phyloP scores from a whole-genome alignment of 2,113 vertebrate species.

The Arvicanthis niloticus region DNA sequence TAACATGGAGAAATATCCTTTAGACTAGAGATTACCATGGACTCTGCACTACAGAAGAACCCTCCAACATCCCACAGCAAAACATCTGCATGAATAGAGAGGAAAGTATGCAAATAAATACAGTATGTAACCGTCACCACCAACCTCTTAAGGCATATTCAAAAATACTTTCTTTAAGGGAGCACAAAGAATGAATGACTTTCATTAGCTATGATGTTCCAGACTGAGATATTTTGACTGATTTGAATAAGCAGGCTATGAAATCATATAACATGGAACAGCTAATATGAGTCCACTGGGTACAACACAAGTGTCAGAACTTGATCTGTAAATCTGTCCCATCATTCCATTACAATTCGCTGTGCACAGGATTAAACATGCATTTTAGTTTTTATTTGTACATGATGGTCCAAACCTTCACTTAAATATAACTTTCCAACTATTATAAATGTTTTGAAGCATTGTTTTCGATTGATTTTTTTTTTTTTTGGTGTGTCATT shows the following conservation, averaged over 20 bases:
- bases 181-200: constrained; percentile 72
- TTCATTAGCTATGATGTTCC: constrained; percentile 76
- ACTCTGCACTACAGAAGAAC: neutral
- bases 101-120: constrained; percentile 74
- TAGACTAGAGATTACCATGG: neutral
- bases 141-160: constrained; percentile 75
- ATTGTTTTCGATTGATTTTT: constrained; percentile 68
- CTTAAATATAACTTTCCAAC: constrained; percentile 85
- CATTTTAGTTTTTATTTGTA: constrained; percentile 82
- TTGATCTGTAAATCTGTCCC: constrained; percentile 78
- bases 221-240: constrained; percentile 77
- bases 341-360: constrained; percentile 74
- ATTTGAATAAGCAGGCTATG: constrained; percentile 84
- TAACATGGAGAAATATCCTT: neutral
- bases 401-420: constrained; percentile 83
- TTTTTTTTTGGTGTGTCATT: constrained; percentile 53
- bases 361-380: neutral
- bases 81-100: constrained; percentile 56
- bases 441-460: constrained; percentile 84
- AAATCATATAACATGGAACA: constrained; percentile 83
- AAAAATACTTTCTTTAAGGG: constrained; percentile 73
- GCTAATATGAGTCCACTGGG: constrained; percentile 83
- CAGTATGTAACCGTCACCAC: constrained; percentile 61
- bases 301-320: constrained; percentile 80
- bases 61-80: neutral